phyloP scores from a whole-genome alignment of 2,113 vertebrate species.

The Lutjanus erythropterus region DNA sequence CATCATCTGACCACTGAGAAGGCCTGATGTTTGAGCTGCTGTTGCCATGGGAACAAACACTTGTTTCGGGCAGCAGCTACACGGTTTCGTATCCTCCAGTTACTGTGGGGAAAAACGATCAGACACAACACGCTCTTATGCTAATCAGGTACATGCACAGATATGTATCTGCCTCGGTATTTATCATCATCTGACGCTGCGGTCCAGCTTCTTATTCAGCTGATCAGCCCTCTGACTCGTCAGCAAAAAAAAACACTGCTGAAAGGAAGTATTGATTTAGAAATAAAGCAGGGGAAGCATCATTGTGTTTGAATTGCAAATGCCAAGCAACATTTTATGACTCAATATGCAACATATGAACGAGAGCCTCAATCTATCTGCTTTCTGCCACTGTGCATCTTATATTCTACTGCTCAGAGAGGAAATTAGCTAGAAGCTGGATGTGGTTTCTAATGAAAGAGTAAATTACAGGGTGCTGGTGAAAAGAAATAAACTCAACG shows the following conservation, averaged over 20 bases:
- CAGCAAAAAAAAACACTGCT: slow-evolving; percentile 61
- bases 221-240: slow-evolving; percentile 33
- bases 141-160: not conserved
- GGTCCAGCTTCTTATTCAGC: slow-evolving; percentile 21
- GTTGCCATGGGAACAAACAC: slow-evolving; percentile 67
- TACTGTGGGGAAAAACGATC: not conserved
- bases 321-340: slow-evolving; percentile 56
- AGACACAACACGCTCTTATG: not conserved
- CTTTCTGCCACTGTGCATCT: slow-evolving; percentile 20
- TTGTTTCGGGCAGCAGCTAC: not conserved
- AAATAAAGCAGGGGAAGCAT: slow-evolving; percentile 47
- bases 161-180: not conserved
- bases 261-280: slow-evolving; percentile 63
- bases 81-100: not conserved
- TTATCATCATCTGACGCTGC: slow-evolving; percentile 32
- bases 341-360: slow-evolving; percentile 49
- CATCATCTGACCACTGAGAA: slow-evolving; percentile 53
- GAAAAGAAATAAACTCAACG: slow-evolving; percentile 44
- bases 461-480: slow-evolving; percentile 55
- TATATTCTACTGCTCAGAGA: not conserved
- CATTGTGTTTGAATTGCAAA: slow-evolving; percentile 67
- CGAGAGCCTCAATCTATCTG: slow-evolving; percentile 39
- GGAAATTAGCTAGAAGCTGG: slow-evolving; percentile 36
- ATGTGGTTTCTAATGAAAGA: slow-evolving; percentile 55
- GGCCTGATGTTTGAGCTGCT: slow-evolving; percentile 53